Base-by-base conservation (phyloP, 2,888 invertebrate species). In the Microctonus hyperodae region DNA sequence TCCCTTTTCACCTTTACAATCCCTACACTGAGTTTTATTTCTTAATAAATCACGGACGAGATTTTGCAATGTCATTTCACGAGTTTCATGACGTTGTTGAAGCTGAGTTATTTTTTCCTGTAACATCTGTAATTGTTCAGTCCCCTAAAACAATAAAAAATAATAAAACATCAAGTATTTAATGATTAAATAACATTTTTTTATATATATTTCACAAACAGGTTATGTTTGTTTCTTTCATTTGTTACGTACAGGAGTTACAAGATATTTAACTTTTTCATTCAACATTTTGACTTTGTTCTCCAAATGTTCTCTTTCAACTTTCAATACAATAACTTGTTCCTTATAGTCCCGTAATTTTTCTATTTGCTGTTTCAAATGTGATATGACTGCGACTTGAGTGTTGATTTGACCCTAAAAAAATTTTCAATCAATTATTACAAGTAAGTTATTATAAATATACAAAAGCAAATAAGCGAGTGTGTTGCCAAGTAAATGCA, bases 311-410 rank as follows among this genome's bases (percentile, higher is more conserved):
- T 88, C 88, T 63, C 87, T 81, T 77, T 89, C 89, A 0, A 85
- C 86, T 68, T 85, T 86, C 20, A 87, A 77, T 33, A 88, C 82
- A 3, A 87, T 81, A 23, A 87, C 79, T 73, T 88, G 88, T 67
- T 88, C 87, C 74, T 90, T 88, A 85, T 89, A 90, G 68, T 90
- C 88, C 80, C 89, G 86, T 57, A 92, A 81, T 79, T 92, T 92
- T 40, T 81, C 81, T 3, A 84, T 79, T 72, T 81, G 85, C 71
- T 84, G 81, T 70, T 83, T 83, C 58, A 85, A 73, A 64, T 84
- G 85, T 35, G 82, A 78, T 74, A 85, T 85, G 69, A 85, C 79
- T 44, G 82, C 80, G 60, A 83, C 79, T 72, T 85, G 87, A 9
- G 91, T 91, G 83, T 92, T 93, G 44, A 94, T 85, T 90, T 93